phyloP scores from a whole-genome alignment of 2,113 vertebrate species.

The Rissa tridactyla region DNA sequence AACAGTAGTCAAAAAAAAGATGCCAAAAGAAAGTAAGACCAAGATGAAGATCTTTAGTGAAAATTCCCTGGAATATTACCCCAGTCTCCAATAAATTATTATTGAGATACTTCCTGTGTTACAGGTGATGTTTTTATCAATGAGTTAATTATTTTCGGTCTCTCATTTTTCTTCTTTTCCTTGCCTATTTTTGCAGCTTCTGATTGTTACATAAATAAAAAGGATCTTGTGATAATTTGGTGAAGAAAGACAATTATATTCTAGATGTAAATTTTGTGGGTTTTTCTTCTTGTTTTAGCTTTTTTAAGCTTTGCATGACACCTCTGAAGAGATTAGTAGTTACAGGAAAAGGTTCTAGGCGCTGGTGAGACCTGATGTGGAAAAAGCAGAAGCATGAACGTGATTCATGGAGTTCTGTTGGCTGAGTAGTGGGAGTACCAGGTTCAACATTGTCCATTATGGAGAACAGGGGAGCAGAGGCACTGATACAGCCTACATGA shows the following conservation, averaged over 20 bases:
- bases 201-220: neutral
- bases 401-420: neutral
- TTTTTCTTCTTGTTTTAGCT: neutral
- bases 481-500: accelerated
- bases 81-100: neutral
- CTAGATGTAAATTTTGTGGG: neutral
- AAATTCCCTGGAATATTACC: neutral
- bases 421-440: neutral
- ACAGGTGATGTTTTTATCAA: neutral
- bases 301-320: neutral
- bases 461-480: neutral
- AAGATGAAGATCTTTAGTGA: neutral
- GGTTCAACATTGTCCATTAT: accelerated
- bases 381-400: neutral
- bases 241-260: neutral
- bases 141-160: neutral
- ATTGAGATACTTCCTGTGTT: neutral
- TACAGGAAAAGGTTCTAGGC: neutral
- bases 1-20: neutral
- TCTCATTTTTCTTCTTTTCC: accelerated
- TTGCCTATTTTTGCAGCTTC: neutral
- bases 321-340: neutral
- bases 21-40: neutral
- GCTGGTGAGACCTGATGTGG: neutral
- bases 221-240: neutral